Conservation (phyloP, 2,888 invertebrate species). For the Lithophane socia region DNA sequence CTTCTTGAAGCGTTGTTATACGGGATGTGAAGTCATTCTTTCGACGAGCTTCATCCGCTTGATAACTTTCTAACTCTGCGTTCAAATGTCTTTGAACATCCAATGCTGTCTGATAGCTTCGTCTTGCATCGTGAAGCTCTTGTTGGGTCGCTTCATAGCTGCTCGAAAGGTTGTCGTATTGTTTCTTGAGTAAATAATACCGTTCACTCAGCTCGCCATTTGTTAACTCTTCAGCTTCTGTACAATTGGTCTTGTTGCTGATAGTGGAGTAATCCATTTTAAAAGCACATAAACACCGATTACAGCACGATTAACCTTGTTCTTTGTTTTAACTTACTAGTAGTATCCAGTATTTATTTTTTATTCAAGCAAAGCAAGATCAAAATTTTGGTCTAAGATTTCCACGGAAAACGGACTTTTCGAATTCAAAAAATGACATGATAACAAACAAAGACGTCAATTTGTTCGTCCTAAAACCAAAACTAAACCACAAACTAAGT, state of each 20-base stretch:
- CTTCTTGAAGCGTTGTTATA: constrained; percentile 81
- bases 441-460: background rate
- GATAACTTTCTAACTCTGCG: constrained; percentile 83
- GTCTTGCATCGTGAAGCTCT: constrained; percentile 84
- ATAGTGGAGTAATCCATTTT: constrained; percentile 87
- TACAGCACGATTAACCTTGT: background rate
- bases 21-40: constrained; percentile 78
- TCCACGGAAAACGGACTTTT: constrained; percentile 51
- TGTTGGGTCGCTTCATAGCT: constrained; percentile 84
- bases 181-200: constrained; percentile 84
- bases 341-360: background rate
- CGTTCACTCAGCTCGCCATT: constrained; percentile 84
- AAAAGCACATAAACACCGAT: constrained; percentile 7
- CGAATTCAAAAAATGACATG: constrained; percentile 37
- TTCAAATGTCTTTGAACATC: constrained; percentile 86
- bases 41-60: constrained; percentile 80
- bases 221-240: constrained; percentile 82
- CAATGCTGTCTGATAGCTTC: constrained; percentile 85
- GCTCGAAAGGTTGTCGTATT: constrained; percentile 80
- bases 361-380: background rate
- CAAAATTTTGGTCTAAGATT: too few species aligned
- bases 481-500: too few species aligned
- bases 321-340: background rate
- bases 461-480: constrained; percentile 19
- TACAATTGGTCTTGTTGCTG: constrained; percentile 84